phyloP scores from a whole-genome alignment of 2,113 vertebrate species.

The Lasiurus cinereus region DNA sequence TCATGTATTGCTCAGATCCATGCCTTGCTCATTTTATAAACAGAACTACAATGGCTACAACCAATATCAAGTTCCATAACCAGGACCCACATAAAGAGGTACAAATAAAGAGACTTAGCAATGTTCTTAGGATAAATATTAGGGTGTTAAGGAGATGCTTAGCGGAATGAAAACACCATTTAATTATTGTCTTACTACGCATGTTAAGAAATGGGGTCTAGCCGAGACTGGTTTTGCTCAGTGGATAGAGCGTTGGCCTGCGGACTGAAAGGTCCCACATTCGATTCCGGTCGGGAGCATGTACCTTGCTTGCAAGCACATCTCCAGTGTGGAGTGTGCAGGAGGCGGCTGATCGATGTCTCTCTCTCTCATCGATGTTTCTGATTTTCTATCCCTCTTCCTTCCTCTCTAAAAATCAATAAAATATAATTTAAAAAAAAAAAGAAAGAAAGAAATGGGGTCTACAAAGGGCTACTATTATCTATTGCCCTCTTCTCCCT shows the following conservation, averaged over 20 bases:
- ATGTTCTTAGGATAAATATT: not conserved
- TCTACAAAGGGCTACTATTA: not conserved
- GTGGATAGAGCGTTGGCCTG: no score
- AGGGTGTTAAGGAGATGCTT: not conserved
- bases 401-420: no score
- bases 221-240: no score
- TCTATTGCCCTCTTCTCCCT: not conserved
- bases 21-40: constrained; percentile 29
- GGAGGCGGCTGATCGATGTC: no score
- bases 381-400: no score
- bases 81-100: not conserved
- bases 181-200: not conserved
- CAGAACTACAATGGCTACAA: not conserved
- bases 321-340: no score
- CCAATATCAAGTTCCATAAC: not conserved
- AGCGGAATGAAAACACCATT: not conserved
- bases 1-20: not conserved
- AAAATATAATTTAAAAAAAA: no score
- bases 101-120: not conserved
- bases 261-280: no score
- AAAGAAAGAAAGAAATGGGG: not conserved
- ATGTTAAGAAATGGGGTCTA: not conserved
- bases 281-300: no score
- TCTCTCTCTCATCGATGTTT: no score
- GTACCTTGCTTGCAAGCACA: no score